Conservation (phyloP, 2,888 invertebrate genomes). For the Acleris literana region DNA sequence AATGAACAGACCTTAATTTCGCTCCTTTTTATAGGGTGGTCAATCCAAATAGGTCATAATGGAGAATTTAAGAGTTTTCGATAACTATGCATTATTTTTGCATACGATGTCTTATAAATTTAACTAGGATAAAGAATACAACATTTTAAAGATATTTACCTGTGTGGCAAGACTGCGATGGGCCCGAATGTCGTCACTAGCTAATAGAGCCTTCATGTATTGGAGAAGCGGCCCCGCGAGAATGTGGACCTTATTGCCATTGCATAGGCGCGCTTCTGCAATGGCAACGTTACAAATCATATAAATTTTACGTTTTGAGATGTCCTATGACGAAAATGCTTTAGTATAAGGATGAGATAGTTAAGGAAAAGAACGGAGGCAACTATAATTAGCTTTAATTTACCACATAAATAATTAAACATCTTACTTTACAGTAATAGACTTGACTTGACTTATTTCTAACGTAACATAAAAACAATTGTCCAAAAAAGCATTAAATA, state of each 20-base stretch:
- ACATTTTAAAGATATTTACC: conserved; percentile 47
- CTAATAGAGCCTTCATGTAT: conserved; percentile 67
- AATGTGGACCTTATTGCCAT: conserved; percentile 76
- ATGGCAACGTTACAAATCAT: conserved; percentile 29
- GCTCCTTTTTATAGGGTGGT: no score
- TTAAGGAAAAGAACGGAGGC: no score
- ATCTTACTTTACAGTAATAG: no score
- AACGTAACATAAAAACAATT: no score
- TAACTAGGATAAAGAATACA: neutral
- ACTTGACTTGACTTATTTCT: no score
- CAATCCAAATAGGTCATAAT: no score
- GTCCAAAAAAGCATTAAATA: no score
- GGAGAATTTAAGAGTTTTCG: no score
- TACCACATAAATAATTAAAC: no score
- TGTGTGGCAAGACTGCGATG: conserved; percentile 76
- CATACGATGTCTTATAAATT: neutral
- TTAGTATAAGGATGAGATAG: no score
- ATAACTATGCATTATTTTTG: neutral
- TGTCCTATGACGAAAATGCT: neutral
- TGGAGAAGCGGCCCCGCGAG: conserved; percentile 69
- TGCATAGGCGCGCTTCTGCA: conserved; percentile 75
- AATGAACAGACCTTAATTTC: no score
- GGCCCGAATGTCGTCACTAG: conserved; percentile 67
- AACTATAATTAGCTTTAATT: no score
- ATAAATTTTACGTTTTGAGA: neutral